Base-by-base conservation (phyloP, 2,888 invertebrate species). In the Heliothis peltigera region DNA sequence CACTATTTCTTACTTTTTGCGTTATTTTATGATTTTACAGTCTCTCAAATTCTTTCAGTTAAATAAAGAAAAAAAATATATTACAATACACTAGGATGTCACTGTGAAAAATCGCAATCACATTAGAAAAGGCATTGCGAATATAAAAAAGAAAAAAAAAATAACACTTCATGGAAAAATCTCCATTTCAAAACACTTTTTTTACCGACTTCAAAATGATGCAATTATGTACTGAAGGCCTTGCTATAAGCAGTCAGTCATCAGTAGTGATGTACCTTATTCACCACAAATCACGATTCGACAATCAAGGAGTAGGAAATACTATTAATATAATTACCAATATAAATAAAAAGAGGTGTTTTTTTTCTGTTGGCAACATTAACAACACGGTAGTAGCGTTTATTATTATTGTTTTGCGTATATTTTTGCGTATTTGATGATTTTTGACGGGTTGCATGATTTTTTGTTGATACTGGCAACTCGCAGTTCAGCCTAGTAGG, bases 291-390 rank as follows among this genome's bases (percentile, higher is more conserved):
- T 71, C 81, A 79, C 79, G 79, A 80, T 43, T 49, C 51, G 12
- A 56, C 81, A 57, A 79, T 79, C 80, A 79, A 56, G 49, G 48
- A 68, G 64, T 75, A 81, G 75, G 76, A 80, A 79, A 67, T 64
- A 70, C 61, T 63, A 78, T 79, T 78, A 75, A 62, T 58, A 21
- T 75, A 78, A 80, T 81, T 72, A 68, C 57, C 22, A 39, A 55
- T 49, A 71, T 69, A 69, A 63, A 75, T 70, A 75, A 69, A 77
- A 74, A 69, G 3, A 60, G 12, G 22, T 48, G 32, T 46, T 68
- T 72, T 75, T 75, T 68, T 48, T 32, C 22, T 5, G 49, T 21
- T 39, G n/a, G 52, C 48, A 32, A 59, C 60, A 55, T 46, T 15
- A 22, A 42, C 19, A 32, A 64, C 22, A 80, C 78, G 78, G 78